Evolutionary conservation across 2,797 vertebrate genomes (phyloP), one percentile per base, ranked within the genome.

Genomic region (Chanos chanos): DNA sequence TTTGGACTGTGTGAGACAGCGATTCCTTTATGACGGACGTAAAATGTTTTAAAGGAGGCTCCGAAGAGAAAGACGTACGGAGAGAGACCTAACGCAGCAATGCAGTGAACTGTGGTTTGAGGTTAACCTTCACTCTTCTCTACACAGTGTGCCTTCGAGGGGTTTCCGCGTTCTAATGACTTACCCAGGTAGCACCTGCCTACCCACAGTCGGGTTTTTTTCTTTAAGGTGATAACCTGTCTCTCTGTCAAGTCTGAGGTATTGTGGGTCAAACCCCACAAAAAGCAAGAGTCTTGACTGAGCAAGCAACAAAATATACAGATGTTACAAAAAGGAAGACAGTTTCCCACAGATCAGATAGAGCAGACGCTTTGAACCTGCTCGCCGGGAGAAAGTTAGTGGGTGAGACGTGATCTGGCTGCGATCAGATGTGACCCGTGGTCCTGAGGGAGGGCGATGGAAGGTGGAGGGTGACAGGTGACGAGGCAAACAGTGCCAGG

Each of bases 391-490:
- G 53, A 54, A 30, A 24, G 50, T 66, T 48, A 24, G 44, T n/a
- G 4, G 12, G 45, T 21, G 41, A 52, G 56, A 28, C 33, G 36
- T 59, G 27, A 70, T 57, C n/a, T 61, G 8, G 18, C 13, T 1
- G 7, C 31, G 44, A 39, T 50, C 52, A 22, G 19, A 30, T 2
- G n/a, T 22, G n/a, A 12, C 31, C 18, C 10, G 6, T 30, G 5
- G 8, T 37, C 25, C 34, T 49, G 22, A 30, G 50, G 49, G 69
- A 36, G 1, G 19, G 22, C n/a, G 47, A 47, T 34, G 18, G 19
- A 33, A 44, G 66, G 41, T 19, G 43, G 41, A 16, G 7, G 53
- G 61, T 64, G 63, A 64, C 57, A 61, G 64, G 44, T 71, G 62
- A 72, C 45, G 24, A 51, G 25, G 15, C 57, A 40, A 24, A 13